These are phyloP conservation scores for Scolopax bukidnonensis DNA, from an alignment of 2,797 vertebrate species.

Conservation along the genomic window DNA sequence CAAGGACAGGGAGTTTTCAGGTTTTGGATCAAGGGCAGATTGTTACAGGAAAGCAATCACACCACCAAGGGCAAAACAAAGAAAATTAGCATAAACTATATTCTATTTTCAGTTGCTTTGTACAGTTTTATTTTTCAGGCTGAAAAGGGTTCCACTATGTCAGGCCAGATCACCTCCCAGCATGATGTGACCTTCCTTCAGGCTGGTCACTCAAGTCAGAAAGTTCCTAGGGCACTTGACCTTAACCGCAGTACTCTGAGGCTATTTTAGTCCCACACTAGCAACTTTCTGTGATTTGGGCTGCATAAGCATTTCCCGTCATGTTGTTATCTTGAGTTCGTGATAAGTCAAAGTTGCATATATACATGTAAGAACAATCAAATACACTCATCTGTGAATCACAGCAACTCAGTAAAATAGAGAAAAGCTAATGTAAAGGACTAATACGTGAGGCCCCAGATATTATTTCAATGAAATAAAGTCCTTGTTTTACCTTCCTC, in stretches of 20 bases:
- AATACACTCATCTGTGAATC: background rate
- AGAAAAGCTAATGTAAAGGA: background rate
- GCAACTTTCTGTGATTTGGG: background rate
- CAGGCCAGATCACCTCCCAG: slow-evolving; percentile 26
- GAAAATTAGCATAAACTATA: background rate
- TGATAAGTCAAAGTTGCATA: background rate
- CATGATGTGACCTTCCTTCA: slow-evolving; percentile 57
- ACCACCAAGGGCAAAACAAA: background rate
- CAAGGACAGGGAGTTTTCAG: background rate
- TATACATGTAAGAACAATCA: background rate
- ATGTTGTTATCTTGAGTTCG: background rate
- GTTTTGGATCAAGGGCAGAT: background rate
- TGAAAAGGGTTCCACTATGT: background rate
- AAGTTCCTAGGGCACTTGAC: slow-evolving; percentile 32
- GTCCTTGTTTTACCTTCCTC: background rate
- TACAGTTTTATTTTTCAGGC: slow-evolving; percentile 2
- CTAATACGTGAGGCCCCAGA: background rate
- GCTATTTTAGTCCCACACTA: slow-evolving; percentile 5
- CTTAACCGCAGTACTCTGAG: background rate
- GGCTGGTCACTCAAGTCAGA: slow-evolving; percentile 41
- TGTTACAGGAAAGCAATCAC: background rate
- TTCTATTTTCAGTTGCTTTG: slow-evolving; percentile 1
- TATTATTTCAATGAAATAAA: background rate
- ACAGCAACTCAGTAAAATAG: background rate
- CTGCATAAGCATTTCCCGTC: background rate